A percentile compares a stretch with the other conserved stretches of the same genome.
Conservation (phyloP, 2,113 vertebrate genomes). For the Morone chrysops region DNA sequence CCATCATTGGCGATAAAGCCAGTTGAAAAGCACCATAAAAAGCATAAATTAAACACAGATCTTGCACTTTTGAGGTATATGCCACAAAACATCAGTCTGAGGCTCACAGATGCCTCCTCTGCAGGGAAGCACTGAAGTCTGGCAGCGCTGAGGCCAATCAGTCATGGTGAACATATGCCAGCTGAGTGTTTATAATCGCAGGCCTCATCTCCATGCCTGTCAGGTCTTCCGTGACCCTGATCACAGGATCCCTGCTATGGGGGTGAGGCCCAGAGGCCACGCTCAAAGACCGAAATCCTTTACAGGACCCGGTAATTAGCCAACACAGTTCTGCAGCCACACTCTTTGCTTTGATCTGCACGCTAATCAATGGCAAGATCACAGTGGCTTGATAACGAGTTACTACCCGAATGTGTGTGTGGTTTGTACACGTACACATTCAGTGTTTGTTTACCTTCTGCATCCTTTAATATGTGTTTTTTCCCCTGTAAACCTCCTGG, state of each 20-base stretch:
- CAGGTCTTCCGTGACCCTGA: conserved; percentile 61
- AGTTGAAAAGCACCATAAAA: conserved; percentile 8
- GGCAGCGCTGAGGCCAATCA: conserved; percentile 55
- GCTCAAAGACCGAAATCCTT: conserved; percentile 71
- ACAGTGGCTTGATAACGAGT: conserved; percentile 59
- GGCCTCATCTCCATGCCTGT: conserved; percentile 60
- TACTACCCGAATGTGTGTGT: conserved; percentile 15
- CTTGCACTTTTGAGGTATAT: conserved; percentile 6
- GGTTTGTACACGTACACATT: background rate
- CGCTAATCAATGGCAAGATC: conserved; percentile 73
- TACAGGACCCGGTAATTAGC: conserved; percentile 72
- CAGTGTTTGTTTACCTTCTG: conserved; percentile 3
- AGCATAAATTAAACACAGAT: conserved; percentile 26
- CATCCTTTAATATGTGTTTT: conserved; percentile 4
- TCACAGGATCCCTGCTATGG: conserved; percentile 65
- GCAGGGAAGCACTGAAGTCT: conserved; percentile 61
- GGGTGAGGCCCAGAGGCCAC: conserved; percentile 58
- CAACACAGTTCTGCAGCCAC: conserved; percentile 52
- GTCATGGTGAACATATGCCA: conserved; percentile 60
- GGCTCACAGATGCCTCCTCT: conserved; percentile 59
- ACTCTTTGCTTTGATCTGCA: conserved; percentile 68
- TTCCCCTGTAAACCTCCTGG: conserved; percentile 9
- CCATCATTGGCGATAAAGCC: conserved; percentile 16
- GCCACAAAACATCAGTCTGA: conserved; percentile 48
- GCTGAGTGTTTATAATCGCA: conserved; percentile 54